phyloP scores from a whole-genome alignment of 2,888 invertebrate species.

The Himalopsyche tibetana region DNA sequence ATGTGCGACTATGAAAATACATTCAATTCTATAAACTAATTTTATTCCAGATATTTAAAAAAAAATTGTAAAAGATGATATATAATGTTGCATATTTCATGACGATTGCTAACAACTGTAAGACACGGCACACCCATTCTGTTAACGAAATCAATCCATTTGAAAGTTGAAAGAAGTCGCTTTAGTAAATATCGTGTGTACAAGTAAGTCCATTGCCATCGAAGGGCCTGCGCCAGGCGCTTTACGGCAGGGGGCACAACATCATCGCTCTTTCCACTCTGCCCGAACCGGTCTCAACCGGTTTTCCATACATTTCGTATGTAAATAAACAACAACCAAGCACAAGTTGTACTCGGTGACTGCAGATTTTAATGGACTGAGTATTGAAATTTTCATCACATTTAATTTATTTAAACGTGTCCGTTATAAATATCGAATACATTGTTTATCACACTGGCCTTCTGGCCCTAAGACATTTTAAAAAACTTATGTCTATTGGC shows the following conservation, averaged over 20 bases:
- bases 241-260: conserved; percentile 14
- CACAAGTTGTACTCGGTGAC: background rate
- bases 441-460: conserved; percentile 2
- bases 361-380: conserved; percentile 10
- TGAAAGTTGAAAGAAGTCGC: conserved; percentile 28
- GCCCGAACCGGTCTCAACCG: conserved; percentile 11
- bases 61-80: no score
- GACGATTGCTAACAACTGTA: background rate
- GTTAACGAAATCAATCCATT: background rate
- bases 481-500: background rate
- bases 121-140: background rate
- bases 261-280: conserved; percentile 34
- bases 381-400: conserved; percentile 9
- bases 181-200: conserved; percentile 1
- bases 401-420: conserved; percentile 1
- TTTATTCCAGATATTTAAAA: no score
- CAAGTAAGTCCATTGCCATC: conserved; percentile 33
- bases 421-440: background rate
- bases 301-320: conserved; percentile 28
- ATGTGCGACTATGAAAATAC: no score
- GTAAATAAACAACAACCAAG: conserved; percentile 27
- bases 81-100: no score
- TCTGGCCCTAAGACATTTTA: background rate
- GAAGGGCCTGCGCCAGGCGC: conserved; percentile 26
- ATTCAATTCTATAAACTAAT: no score